Conservation (phyloP, 2,113 vertebrate species). For the Cynopterus brachyotis region DNA sequence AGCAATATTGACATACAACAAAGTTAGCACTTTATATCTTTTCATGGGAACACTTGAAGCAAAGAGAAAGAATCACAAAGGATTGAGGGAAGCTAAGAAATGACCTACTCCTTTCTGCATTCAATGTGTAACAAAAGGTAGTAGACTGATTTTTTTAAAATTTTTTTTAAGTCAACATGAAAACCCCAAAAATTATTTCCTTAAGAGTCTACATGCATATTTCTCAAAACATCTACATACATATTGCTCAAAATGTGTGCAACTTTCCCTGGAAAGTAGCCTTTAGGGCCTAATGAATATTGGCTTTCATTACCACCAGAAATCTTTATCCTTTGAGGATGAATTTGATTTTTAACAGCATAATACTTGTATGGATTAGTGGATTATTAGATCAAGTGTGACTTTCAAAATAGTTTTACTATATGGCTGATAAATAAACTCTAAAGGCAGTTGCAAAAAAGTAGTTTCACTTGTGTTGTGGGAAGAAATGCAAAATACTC, state of each 20-base stretch:
- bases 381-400: not conserved
- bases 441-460: not conserved
- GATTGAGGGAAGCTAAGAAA: not conserved
- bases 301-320: not conserved
- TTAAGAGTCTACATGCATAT: not conserved
- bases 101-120: not conserved
- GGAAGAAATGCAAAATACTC: not conserved
- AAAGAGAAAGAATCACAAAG: not conserved
- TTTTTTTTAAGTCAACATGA: not conserved
- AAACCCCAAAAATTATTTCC: not conserved
- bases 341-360: conserved; percentile 21
- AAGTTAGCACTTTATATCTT: not conserved
- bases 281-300: not conserved
- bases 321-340: not conserved
- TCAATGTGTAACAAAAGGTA: not conserved
- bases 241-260: not conserved
- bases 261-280: not conserved
- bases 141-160: not conserved
- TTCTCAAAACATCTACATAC: not conserved
- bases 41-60: not conserved
- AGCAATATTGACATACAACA: not conserved
- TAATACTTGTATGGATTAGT: not conserved
- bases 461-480: not conserved
- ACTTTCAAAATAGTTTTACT: not conserved
- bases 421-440: not conserved